These are phyloP conservation scores for Meghimatium bilineatum DNA, from an alignment of 2,888 invertebrate species.

Conservation along the genomic window DNA sequence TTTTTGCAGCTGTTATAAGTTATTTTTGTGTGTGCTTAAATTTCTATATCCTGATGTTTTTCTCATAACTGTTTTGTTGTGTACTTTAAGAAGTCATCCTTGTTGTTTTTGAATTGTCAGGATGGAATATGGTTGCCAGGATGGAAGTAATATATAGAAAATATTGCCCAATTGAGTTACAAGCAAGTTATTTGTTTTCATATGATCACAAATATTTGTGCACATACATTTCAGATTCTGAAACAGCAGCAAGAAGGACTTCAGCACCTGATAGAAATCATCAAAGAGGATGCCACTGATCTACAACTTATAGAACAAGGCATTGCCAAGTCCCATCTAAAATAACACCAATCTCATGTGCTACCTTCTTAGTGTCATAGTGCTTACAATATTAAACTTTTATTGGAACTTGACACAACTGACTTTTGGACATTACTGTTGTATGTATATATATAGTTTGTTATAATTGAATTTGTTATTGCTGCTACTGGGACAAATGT, in stretches of 20 bases:
- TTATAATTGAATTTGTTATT: neutral
- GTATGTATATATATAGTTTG: neutral
- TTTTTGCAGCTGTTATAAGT: too few species aligned
- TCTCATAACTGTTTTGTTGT: too few species aligned
- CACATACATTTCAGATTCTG: constrained; percentile 82
- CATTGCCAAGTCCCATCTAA: constrained; percentile 51
- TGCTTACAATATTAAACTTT: neutral
- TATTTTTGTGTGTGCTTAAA: too few species aligned
- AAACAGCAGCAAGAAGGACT: constrained; percentile 92
- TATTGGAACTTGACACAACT: neutral
- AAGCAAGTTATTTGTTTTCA: too few species aligned
- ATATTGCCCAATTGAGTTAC: too few species aligned
- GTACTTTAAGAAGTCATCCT: too few species aligned
- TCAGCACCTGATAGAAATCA: constrained; percentile 88
- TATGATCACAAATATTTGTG: too few species aligned
- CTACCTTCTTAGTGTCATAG: neutral
- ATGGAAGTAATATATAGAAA: too few species aligned
- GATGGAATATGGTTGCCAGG: too few species aligned
- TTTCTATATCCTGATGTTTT: too few species aligned
- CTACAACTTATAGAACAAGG: constrained; percentile 78
- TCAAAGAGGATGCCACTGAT: constrained; percentile 87
- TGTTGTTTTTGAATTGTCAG: too few species aligned
- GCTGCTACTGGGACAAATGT: too few species aligned
- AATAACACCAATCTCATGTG: neutral
- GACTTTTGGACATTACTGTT: neutral